Base-by-base conservation (phyloP, 2,113 vertebrate species). In the Coracopsis vasa region DNA sequence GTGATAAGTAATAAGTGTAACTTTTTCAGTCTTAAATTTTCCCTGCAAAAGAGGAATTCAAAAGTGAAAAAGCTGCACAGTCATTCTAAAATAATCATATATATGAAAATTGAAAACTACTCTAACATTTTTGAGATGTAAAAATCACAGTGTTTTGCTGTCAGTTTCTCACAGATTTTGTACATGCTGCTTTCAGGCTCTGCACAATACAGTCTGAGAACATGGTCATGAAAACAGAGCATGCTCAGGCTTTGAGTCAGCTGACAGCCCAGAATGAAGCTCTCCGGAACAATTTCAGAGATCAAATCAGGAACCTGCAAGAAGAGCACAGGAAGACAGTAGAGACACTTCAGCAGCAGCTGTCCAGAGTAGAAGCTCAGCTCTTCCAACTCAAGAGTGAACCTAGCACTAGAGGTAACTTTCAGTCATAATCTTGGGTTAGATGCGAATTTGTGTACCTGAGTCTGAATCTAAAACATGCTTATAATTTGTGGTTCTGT, bases 241-340 rank as follows among this genome's bases (percentile, higher is more conserved):
- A 99, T 15, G 25, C 97, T 10, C 99, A 99, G 97, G 95, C 95
- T 0, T 65, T 99, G 87, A 95, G 97, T 50, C 98, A 99, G 73
- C 97, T 99, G 74, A 98, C 95, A 6, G 98, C 98, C 65, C 99
- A 99, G 96, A 98, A 98, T 0, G 99, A 99, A 94, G 90, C 96
- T 27, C 98, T 99, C 82, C 97, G 97, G 4, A 97, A 97, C 95
- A 98, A 96, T 62, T 99, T 99, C 97, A 98, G 98, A 54, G 99
- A 99, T 85, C 99, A 99, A 97, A 94, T 99, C 74, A 98, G 98
- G 81, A 99, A 98, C 78, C 91, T 99, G 77, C 99, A 99, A 93
- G 99, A 99, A 17, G 99, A 99, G 74, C 99, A 99, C 97, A 98
- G 98, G 80, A 98, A 98, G 86, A 99, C 99, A 0, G 97, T 99